Base-by-base conservation (phyloP, 2,888 invertebrate species). In the Amitus sp. region DNA sequence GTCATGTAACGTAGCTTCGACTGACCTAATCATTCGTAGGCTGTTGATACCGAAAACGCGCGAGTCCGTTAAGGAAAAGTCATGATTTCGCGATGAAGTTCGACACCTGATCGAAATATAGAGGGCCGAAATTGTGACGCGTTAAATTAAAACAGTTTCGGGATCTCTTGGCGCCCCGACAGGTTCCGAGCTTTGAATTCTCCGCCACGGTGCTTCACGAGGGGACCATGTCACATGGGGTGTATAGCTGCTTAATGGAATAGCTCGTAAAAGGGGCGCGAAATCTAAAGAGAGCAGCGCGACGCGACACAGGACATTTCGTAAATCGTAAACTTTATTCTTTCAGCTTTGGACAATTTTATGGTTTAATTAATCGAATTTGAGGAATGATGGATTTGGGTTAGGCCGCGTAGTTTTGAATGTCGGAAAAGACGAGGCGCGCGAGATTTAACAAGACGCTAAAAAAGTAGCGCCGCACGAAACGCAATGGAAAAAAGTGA, bases 71-170 rank as follows among this genome's bases (percentile, higher is more conserved):
- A n/a, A n/a, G n/a, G n/a, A n/a, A n/a, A n/a, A n/a, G n/a, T n/a
- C n/a, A n/a, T n/a, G n/a, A n/a, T n/a, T n/a, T n/a, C n/a, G n/a
- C n/a, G n/a, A n/a, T n/a, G n/a, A n/a, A n/a, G n/a, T 30, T 30
- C n/a, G 30, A 30, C 30, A 40, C 40, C 40, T 40, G 40, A 40
- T 40, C 18, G 7, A n/a, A 40, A 40, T 40, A 19, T 19, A 40
- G 17, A 40, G 40, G n/a, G 46, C 33, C 37, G 50, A 42, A 57
- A 50, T 57, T 50, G 47, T 30, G 54, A 54, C 50, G 65, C 61
- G 60, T 62, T 63, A 66, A 72, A 72, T 73, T 72, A 69, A 73
- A 72, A 66, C 66, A 66, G 66, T 69, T 71, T 69, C 65, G 57
- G 50, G 50, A 53, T 64, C 48, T 51, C 54, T 48, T 56, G 60